Evolutionary conservation across 2,888 invertebrate genomes (phyloP).

Genomic region (Chalcosyrphus nemorum): DNA sequence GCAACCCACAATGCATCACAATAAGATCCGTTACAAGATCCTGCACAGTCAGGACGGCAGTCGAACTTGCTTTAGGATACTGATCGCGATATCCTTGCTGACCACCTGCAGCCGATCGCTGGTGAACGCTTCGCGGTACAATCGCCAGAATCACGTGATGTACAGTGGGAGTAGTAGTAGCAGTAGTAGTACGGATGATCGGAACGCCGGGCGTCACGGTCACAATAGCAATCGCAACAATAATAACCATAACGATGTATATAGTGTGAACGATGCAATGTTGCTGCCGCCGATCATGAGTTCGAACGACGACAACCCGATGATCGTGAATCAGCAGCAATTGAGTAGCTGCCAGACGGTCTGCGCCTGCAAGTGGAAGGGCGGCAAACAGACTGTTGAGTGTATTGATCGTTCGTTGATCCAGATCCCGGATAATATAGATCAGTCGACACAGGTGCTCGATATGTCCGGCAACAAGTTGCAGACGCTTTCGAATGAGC

Average conservation of each 20-base stretch:
- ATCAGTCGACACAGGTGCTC: constrained; percentile 94
- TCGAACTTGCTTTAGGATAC: constrained; percentile 28
- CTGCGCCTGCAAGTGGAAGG: constrained; percentile 96
- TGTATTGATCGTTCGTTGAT: constrained; percentile 92
- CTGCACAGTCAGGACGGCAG: constrained; percentile 36
- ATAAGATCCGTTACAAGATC: constrained; percentile 70
- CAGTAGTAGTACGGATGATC: constrained; percentile 54
- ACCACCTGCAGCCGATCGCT: constrained; percentile 47
- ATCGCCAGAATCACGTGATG: constrained; percentile 74
- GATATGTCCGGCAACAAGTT: constrained; percentile 94
- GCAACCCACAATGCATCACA: constrained; percentile 69
- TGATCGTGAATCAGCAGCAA: constrained; percentile 76
- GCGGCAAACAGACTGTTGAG: constrained; percentile 95
- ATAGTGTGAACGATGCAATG: constrained; percentile 68
- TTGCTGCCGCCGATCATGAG: constrained; percentile 58
- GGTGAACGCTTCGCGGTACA: constrained; percentile 74
- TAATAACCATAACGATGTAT: constrained; percentile 63
- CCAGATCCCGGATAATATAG: constrained; percentile 92
- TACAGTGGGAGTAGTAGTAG: constrained; percentile 74
- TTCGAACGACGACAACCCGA: constrained; percentile 71
- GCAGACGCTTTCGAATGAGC: constrained; percentile 91
- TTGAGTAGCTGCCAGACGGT: constrained; percentile 84
- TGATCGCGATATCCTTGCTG: constrained; percentile 50
- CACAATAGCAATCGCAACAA: constrained; percentile 55
- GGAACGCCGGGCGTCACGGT: constrained; percentile 49